phyloP scores from a whole-genome alignment of 2,888 invertebrate species.

The Diarsia dahlii region DNA sequence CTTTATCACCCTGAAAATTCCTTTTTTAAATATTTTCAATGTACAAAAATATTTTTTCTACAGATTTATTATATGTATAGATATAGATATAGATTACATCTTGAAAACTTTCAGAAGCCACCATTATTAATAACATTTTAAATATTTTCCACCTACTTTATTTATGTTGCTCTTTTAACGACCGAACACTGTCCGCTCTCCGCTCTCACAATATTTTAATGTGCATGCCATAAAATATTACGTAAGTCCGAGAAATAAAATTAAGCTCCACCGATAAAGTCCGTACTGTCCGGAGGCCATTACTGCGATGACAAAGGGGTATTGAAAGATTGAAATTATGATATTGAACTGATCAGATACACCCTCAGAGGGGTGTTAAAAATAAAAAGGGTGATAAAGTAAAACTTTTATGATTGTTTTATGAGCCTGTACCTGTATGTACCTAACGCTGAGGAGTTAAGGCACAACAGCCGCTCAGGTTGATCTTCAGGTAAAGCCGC shows the following conservation, averaged over 20 bases:
- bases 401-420: neutral
- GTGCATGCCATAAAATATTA: constrained; percentile 50
- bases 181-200: constrained; percentile 7
- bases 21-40: no score
- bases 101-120: neutral
- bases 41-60: no score
- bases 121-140: neutral
- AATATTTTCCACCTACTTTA: constrained; percentile 1
- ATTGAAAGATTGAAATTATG: constrained; percentile 56
- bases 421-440: neutral
- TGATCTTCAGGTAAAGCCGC: no score
- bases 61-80: no score
- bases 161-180: constrained; percentile 19
- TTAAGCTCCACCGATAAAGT: constrained; percentile 56
- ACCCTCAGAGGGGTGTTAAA: constrained; percentile 22
- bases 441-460: no score
- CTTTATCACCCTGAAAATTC: no score
- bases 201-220: constrained; percentile 48
- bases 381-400: constrained; percentile 21
- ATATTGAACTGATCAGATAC: constrained; percentile 47
- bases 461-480: no score
- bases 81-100: no score
- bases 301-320: constrained; percentile 57
- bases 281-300: constrained; percentile 46
- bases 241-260: constrained; percentile 50